phyloP scores from a whole-genome alignment of 2,888 invertebrate genomes.

The Polylopha cassiicola region DNA sequence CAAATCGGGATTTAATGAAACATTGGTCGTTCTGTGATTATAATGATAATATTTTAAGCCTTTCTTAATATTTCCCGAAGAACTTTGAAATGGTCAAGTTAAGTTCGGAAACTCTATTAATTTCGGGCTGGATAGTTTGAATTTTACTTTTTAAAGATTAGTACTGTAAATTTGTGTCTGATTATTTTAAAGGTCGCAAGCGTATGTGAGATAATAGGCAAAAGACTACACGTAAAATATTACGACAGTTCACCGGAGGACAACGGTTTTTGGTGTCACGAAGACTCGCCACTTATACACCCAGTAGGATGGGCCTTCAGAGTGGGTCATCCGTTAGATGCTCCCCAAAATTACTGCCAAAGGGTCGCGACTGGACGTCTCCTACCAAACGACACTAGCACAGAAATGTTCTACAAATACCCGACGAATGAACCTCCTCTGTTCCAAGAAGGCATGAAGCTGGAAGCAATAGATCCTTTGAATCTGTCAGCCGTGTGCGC shows the following conservation, averaged over 20 bases:
- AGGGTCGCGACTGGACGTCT: conserved; percentile 83
- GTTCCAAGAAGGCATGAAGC: conserved; percentile 92
- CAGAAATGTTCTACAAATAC: conserved; percentile 85
- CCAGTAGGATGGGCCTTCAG: conserved; percentile 97
- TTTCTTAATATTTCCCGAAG: no score
- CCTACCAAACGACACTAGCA: conserved; percentile 87
- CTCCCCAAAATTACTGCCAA: conserved; percentile 86
- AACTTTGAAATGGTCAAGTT: no score
- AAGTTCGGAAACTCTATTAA: no score
- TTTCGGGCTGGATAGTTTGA: no score
- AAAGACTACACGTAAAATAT: conserved; percentile 93
- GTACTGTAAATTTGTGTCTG: conserved; percentile 35
- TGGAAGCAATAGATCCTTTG: conserved; percentile 98
- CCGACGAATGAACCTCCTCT: conserved; percentile 72
- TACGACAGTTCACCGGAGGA: conserved; percentile 88
- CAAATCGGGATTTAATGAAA: not conserved
- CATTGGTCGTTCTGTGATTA: conserved; percentile 36
- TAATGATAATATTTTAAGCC: no score
- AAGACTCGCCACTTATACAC: conserved; percentile 95
- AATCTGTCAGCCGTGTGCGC: conserved; percentile 96
- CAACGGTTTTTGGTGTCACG: conserved; percentile 97
- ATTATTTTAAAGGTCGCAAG: conserved; percentile 81
- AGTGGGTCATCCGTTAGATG: conserved; percentile 92
- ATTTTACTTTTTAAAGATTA: not conserved
- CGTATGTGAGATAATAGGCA: conserved; percentile 93